Evolutionary conservation across 2,797 vertebrate species (phyloP).

Genomic region (Monodelphis domestica): DNA sequence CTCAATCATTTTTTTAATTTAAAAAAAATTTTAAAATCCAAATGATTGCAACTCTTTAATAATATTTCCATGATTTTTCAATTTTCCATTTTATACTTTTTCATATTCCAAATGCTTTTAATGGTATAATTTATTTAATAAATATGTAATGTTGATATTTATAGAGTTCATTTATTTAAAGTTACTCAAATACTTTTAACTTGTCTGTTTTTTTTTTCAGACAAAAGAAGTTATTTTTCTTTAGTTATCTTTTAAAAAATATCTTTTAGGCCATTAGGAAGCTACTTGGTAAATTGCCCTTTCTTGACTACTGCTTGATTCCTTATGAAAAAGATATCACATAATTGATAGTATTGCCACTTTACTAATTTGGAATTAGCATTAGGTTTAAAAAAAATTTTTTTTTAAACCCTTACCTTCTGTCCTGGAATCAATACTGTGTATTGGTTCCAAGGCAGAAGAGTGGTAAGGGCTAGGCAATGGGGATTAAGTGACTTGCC

Average conservation of each 20-base stretch:
- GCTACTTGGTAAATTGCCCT: background rate
- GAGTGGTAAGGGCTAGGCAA: too few relatives aligned
- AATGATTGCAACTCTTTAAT: background rate
- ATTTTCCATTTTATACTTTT: background rate
- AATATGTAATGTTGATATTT: background rate
- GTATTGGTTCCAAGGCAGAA: too few relatives aligned
- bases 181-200: background rate
- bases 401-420: too few relatives aligned
- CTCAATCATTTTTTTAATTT: too few relatives aligned
- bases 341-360: background rate
- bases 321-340: background rate
- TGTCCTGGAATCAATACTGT: too few relatives aligned
- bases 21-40: too few relatives aligned
- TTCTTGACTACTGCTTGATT: background rate
- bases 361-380: background rate
- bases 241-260: background rate
- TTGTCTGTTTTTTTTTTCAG: background rate
- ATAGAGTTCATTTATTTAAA: background rate
- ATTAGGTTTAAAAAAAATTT: too few relatives aligned
- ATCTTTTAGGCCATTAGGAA: background rate
- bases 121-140: background rate
- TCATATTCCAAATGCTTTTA: background rate
- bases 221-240: background rate
- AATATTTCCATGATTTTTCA: background rate
- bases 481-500: too few relatives aligned